phyloP scores from a whole-genome alignment of 2,888 invertebrate genomes.

The Lycaena phlaeas region DNA sequence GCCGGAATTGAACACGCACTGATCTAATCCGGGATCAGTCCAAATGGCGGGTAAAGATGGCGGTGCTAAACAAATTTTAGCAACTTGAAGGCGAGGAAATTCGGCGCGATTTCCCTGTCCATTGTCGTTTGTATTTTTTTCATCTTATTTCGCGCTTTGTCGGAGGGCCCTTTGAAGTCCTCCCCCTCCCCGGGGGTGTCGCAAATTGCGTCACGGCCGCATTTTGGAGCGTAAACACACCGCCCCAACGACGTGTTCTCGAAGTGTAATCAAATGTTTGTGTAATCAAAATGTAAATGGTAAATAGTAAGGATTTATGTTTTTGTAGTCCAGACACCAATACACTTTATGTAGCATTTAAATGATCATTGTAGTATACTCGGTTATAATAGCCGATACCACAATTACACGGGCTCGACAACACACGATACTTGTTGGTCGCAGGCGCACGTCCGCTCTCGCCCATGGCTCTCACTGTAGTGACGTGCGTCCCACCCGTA shows the following conservation, averaged over 20 bases:
- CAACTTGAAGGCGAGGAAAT: conserved; percentile 44
- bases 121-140: conserved; percentile 66
- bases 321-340: too few species aligned
- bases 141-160: conserved; percentile 73
- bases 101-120: conserved; percentile 61
- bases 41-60: conserved; percentile 6
- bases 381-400: too few species aligned
- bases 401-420: too few species aligned
- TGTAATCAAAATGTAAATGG: not conserved
- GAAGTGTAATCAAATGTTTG: not conserved
- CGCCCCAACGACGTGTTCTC: conserved; percentile 35
- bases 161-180: conserved; percentile 66
- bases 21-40: too few species aligned
- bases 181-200: conserved; percentile 42
- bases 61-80: conserved; percentile 34
- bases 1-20: too few species aligned
- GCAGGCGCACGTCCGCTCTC: too few species aligned
- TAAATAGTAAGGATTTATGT: too few species aligned
- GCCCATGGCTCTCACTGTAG: too few species aligned
- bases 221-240: conserved; percentile 54
- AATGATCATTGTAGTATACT: too few species aligned
- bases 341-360: too few species aligned
- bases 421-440: too few species aligned
- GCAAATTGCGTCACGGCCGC: conserved; percentile 65
- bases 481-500: too few species aligned